phyloP scores from a whole-genome alignment of 2,888 invertebrate genomes.

The Eudasyphora cyanicolor region DNA sequence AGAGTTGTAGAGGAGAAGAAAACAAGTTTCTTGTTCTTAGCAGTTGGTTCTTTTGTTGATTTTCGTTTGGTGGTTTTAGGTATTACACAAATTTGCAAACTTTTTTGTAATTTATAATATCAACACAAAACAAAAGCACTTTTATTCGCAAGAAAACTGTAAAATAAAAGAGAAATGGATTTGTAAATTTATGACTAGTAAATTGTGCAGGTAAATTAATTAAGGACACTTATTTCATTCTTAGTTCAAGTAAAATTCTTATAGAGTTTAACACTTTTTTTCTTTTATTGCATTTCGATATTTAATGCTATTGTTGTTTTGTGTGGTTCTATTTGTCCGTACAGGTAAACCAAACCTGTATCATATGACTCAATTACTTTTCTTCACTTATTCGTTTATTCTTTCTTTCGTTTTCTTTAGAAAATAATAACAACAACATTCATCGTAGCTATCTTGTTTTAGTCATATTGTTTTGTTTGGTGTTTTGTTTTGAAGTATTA shows the following conservation, averaged over 20 bases:
- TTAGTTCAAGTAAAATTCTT: not conserved
- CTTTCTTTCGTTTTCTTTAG: not conserved
- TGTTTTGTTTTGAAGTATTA: not conserved
- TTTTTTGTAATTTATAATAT: not conserved
- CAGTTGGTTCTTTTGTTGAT: not conserved
- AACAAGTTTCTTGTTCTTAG: slow-evolving; percentile 19
- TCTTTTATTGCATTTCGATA: too few relatives aligned
- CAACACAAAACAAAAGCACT: not conserved
- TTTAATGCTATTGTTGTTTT: slow-evolving; percentile 12
- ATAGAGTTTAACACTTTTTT: not conserved
- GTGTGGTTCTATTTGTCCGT: slow-evolving; percentile 32
- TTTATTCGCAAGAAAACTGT: slow-evolving; percentile 7
- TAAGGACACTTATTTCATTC: not conserved
- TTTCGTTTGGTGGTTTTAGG: not conserved
- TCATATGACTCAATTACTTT: slow-evolving; percentile 17
- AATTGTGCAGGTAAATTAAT: not conserved
- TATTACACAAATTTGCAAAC: not conserved
- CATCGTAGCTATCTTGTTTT: slow-evolving; percentile 4
- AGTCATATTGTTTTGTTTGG: not conserved
- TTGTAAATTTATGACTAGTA: not conserved
- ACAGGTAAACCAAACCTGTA: slow-evolving; percentile 13
- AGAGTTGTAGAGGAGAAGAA: not conserved
- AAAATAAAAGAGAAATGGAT: not conserved
- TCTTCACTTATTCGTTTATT: not conserved
- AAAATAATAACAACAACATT: slow-evolving; percentile 7